phyloP scores from a whole-genome alignment of 2,888 invertebrate genomes.

The Ophion slaviceki region DNA sequence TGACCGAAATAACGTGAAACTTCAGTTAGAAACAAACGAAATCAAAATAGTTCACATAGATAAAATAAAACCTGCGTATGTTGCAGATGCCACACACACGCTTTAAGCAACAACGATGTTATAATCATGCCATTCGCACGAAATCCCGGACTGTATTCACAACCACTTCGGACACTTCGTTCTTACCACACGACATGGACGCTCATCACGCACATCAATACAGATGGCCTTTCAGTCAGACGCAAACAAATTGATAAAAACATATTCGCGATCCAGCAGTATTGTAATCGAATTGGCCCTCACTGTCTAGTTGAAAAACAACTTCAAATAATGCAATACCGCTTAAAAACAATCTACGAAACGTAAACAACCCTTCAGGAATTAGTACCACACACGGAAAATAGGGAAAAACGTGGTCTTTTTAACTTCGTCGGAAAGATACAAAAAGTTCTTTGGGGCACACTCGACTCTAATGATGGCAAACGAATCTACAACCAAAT shows the following conservation, averaged over 20 bases:
- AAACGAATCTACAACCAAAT: slow-evolving; percentile 40
- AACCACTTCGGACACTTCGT: not conserved
- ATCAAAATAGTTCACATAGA: slow-evolving; percentile 16
- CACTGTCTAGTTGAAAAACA: not conserved
- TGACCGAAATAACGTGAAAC: slow-evolving; percentile 6
- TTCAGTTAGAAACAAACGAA: not conserved
- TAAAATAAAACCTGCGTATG: slow-evolving; percentile 26
- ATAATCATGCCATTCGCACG: slow-evolving; percentile 1
- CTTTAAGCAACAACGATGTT: not conserved
- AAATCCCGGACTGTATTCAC: slow-evolving; percentile 20
- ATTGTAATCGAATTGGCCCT: too few species aligned
- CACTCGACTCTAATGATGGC: slow-evolving; percentile 28
- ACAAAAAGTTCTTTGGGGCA: slow-evolving; percentile 36
- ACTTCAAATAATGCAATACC: not conserved
- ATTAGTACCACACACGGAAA: slow-evolving; percentile 4
- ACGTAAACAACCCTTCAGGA: slow-evolving; percentile 1
- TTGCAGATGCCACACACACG: not conserved
- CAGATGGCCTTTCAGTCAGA: slow-evolving; percentile 8
- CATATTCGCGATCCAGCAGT: too few species aligned
- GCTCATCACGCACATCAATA: slow-evolving; percentile 20
- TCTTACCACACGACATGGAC: slow-evolving; percentile 22
- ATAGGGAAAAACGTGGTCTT: slow-evolving; percentile 6
- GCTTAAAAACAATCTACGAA: slow-evolving; percentile 4
- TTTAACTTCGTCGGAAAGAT: slow-evolving; percentile 19
- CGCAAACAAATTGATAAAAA: not conserved